These are phyloP conservation scores for Mobula hypostoma DNA, from an alignment of 2,113 vertebrate genomes.

Conservation along the genomic window DNA sequence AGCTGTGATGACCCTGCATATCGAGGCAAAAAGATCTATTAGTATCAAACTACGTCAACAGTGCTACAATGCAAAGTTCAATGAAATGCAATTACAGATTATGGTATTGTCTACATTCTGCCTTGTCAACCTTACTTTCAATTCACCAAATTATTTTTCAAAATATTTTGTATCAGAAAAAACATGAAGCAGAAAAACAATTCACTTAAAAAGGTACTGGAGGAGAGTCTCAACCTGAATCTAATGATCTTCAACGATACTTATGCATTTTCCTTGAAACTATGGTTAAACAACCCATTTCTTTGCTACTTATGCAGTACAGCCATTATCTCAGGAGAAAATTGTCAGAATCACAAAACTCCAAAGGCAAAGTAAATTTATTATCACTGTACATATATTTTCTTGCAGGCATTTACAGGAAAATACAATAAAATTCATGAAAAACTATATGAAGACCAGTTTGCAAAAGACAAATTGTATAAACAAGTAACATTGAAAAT, in stretches of 20 bases:
- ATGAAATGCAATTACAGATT: not conserved
- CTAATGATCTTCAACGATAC: not conserved
- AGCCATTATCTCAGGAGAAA: too few relatives aligned
- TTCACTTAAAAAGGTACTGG: not conserved
- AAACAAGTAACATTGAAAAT: too few relatives aligned
- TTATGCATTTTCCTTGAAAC: not conserved
- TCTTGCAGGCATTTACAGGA: too few relatives aligned
- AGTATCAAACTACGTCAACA: not conserved
- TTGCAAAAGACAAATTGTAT: too few relatives aligned
- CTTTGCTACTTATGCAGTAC: not conserved
- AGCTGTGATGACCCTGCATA: too few relatives aligned
- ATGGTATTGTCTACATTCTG: not conserved
- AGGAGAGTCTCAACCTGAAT: not conserved
- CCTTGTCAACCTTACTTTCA: not conserved
- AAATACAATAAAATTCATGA: too few relatives aligned
- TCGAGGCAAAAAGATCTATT: not conserved
- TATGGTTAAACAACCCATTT: not conserved
- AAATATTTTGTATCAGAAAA: not conserved
- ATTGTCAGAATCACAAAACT: not conserved
- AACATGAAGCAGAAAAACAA: not conserved
- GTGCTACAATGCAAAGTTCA: not conserved
- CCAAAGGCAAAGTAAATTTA: not conserved
- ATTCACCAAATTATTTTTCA: conserved; percentile 11
- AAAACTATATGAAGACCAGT: too few relatives aligned
- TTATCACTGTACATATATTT: too few relatives aligned